These are phyloP conservation scores for Blomia tropicalis DNA, from an alignment of 2,888 invertebrate species.

Conservation along the genomic window DNA sequence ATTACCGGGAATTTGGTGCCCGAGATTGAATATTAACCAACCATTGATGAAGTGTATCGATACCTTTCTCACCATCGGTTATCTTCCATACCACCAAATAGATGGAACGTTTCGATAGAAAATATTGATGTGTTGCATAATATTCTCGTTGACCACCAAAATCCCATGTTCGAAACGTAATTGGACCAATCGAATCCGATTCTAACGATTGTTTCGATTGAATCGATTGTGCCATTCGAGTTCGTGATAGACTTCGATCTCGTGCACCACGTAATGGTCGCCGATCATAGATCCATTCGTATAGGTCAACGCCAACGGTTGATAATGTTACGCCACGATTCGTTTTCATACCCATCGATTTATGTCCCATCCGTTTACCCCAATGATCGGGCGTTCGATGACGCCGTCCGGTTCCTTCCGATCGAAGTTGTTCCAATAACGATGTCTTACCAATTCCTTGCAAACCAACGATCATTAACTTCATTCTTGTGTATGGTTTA, in stretches of 20 bases:
- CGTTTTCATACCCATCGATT: constrained; percentile 56
- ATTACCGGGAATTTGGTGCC: constrained; percentile 92
- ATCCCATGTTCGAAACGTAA: constrained; percentile 91
- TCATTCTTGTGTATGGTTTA: constrained; percentile 80
- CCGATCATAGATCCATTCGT: constrained; percentile 81
- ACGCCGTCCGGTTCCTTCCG: constrained; percentile 60
- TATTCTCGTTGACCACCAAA: constrained; percentile 92
- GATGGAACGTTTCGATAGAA: constrained; percentile 78
- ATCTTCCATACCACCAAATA: constrained; percentile 91
- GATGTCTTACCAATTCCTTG: constrained; percentile 76
- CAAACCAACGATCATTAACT: constrained; percentile 84
- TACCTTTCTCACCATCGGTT: constrained; percentile 72
- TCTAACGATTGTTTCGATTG: constrained; percentile 25
- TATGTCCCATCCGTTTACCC: constrained; percentile 87
- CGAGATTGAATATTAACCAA: constrained; percentile 83
- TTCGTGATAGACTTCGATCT: constrained; percentile 5
- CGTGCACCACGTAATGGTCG: constrained; percentile 29
- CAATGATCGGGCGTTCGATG: constrained; percentile 61
- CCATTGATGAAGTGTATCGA: constrained; percentile 83
- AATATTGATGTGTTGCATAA: constrained; percentile 96
- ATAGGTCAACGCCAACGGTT: constrained; percentile 93
- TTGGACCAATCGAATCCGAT: constrained; percentile 50
- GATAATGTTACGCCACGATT: constrained; percentile 67
- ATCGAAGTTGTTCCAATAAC: constrained; percentile 65
- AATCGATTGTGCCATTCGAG: neutral